Percentiles rank a stretch among this genome's conserved stretches.
Evolutionary conservation across 2,113 vertebrate genomes (phyloP).

Genomic region (Myanophis thanlyinensis): DNA sequence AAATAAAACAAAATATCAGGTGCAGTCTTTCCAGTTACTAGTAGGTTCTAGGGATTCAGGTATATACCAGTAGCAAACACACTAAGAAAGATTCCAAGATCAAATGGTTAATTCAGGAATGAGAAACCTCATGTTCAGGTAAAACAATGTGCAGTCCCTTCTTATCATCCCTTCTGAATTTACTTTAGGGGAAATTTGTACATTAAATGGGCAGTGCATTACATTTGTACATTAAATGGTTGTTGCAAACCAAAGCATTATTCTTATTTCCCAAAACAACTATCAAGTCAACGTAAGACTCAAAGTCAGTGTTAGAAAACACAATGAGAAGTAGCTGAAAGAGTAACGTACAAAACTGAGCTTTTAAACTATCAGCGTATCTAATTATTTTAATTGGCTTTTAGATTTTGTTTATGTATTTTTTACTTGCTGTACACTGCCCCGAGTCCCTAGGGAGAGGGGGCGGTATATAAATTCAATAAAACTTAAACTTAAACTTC

Average conservation of each 20-base stretch:
- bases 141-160: background rate
- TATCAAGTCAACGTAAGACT: background rate
- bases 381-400: too few species aligned
- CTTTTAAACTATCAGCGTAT: too few species aligned
- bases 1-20: background rate
- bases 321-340: background rate
- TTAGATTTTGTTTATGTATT: too few species aligned
- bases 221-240: background rate
- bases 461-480: too few species aligned
- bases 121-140: background rate
- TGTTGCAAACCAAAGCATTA: background rate
- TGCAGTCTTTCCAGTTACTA: background rate
- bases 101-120: background rate
- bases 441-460: too few species aligned
- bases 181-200: background rate
- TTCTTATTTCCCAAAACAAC: background rate
- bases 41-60: background rate
- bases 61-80: background rate
- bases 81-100: background rate
- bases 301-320: background rate
- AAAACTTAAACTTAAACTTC: too few species aligned
- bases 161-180: background rate
- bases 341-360: background rate
- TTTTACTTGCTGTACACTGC: too few species aligned
- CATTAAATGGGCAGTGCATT: background rate